Percentiles rank a stretch among this genome's conserved stretches.
Evolutionary conservation across 2,888 invertebrate species (phyloP).

Genomic region (Tetramorium bicarinatum): DNA sequence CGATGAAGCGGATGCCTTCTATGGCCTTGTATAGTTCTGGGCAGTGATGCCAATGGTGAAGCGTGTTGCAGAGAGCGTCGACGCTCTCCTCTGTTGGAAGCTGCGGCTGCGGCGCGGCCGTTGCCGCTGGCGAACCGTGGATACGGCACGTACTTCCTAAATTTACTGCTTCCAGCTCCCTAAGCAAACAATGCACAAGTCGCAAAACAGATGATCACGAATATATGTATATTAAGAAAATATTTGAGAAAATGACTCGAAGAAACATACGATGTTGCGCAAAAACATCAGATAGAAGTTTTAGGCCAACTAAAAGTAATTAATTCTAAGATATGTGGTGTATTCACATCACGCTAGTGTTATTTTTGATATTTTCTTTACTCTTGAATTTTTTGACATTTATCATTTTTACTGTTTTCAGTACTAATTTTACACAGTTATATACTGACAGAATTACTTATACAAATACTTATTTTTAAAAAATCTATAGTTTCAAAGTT

Average conservation of each 20-base stretch:
- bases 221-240: not conserved
- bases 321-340: not conserved
- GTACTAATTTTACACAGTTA: not conserved
- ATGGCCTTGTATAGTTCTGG: conserved; percentile 97
- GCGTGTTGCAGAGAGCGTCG: conserved; percentile 89
- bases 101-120: conserved; percentile 85
- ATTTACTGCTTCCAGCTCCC: conserved; percentile 88
- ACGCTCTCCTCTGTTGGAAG: conserved; percentile 87
- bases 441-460: not conserved
- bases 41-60: conserved; percentile 95
- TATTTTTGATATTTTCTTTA: not conserved
- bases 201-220: not conserved
- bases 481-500: not conserved
- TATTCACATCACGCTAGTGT: not conserved
- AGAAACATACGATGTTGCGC: not conserved
- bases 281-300: not conserved
- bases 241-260: not conserved
- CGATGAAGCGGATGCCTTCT: conserved; percentile 96
- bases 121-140: conserved; percentile 88
- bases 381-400: not conserved
- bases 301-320: not conserved
- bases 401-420: not conserved
- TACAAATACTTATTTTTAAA: not conserved
- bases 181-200: conserved; percentile 68
- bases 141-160: conserved; percentile 88